Base-by-base conservation (phyloP, 1,140 invertebrate genomes). In the Camponotus floridanus region DNA sequence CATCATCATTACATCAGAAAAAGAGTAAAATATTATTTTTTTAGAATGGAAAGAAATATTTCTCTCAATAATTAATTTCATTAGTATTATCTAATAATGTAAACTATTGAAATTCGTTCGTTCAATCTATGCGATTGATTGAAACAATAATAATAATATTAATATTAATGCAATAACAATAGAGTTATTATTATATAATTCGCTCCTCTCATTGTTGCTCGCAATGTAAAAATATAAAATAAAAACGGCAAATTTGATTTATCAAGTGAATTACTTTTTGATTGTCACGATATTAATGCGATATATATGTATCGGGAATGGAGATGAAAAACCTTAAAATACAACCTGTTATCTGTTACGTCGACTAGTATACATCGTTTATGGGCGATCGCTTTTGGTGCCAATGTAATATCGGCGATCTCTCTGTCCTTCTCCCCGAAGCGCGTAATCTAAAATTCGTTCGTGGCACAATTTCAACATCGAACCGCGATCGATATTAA, bases 381-480 rank as follows among this genome's bases (percentile, higher is more conserved):
- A 90, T 76, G 68, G 57, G 61, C 88, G 79, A 61, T 71, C 76
- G 76, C 70, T 88, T 76, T 88, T 89, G 68, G 48, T 65, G 85
- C 85, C 64, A 74, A 90, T 89, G 87, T 89, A 89, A 89, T 81
- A 86, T 85, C 64, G 33, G 57, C 36, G 42, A 26, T 67, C 65
- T 62, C 67, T 26, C n/a, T 39, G 15, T 9, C n/a, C 36, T 51
- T 26, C 67, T 71, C 31, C 15, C 84, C 55, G 7, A 26, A 45
- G 64, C 65, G 74, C 76, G 76, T 86, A 87, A 89, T 90, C 88
- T 90, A 87, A 89, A 90, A 89, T 90, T 90, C 86, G 89, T 87
- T 89, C 89, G 86, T 87, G 89, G 88, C 89, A 89, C 89, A 89
- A 89, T 89, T 89, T 90, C 88, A 86, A 87, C 88, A 86, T 90